Base-by-base conservation (phyloP, 1,140 invertebrate genomes). In the Sitobion miscanthi region DNA sequence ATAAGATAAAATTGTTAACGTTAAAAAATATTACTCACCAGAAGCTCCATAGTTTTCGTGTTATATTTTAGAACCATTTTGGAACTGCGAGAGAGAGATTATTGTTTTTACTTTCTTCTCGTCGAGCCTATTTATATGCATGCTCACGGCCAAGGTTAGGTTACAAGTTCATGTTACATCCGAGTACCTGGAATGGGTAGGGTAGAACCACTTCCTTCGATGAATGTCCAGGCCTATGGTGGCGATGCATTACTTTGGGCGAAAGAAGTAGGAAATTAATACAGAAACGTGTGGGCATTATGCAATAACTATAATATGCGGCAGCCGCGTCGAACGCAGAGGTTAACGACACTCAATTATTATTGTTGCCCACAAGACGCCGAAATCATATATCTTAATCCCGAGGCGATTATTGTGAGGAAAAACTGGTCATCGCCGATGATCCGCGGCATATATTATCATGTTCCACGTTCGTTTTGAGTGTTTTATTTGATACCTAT, bases 91-190 rank as follows among this genome's bases (percentile, higher is more conserved):
- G 91, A 92, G 91, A 92, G 42, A 92, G 91, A 93, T 93, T 93
- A 93, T 93, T 93, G 82, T 62, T 93, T 86, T 93, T 69, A 86
- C 91, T 93, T 93, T 93, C 49, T 93, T 93, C 82, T 30, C 4
- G n/a, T 69, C 89, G 25, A 42, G 82, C 82, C 91, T 93, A 93
- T 93, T 93, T 93, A 91, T 91, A 91, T 52, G 87, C 2, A 20
- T 69, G 52, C 91, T 93, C 91, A 93, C 82, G 82, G 82, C 91
- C 91, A 93, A 93, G 91, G 91, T 83, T 17, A 42, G 23, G 49
- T 17, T 85, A 82, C 20, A 85, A 93, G 91, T 85, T 93, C 91
- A 83, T 21, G 38, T 25, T 42, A 93, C 82, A 57, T 93, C 91
- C 77, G 82, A 86, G 11, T 23, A 20, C 23, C 82, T 21, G 38